Base-by-base conservation (phyloP, 2,797 vertebrate genomes). In the Melanotaenia maccullochi region DNA sequence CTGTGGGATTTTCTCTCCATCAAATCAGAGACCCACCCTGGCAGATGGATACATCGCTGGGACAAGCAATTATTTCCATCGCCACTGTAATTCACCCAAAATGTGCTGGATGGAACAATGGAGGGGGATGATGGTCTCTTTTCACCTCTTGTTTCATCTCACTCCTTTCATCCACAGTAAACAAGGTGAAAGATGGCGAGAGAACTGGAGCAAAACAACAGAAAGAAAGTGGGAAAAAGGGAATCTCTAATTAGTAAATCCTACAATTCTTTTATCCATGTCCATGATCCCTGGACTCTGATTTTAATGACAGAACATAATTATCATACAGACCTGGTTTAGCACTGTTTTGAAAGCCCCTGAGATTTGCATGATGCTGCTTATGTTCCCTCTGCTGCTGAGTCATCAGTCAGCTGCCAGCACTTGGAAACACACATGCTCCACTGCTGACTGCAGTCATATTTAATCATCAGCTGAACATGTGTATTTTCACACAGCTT, bases 1-100 rank as follows among this genome's bases (percentile, higher is more conserved):
- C 74, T 28, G 42, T 77, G 81, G 83, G 85, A 75, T 83, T 73
- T 71, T 25, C 75, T 55, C 60, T 73, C 65, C 83, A 42, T 84
- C 84, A 79, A 82, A 86, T 79, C 75, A 62, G 68, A 85, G 81
- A 87, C 75, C 75, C 63, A 71, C 54, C 24, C 2, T 25, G n/a
- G 81, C 85, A 85, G 88, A 92, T 86, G 87, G 87, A 86, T 84
- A 90, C 86, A 79, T 89, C 91, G 90, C 88, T 88, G 83, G 79
- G 79, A 85, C 81, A 76, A 78, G 87, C 78, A 86, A 88, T 93
- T 90, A 91, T 90, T 85, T 83, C 78, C 81, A 78, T 74, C 49
- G 63, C 69, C 61, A 54, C 71, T 73, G 62, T 83, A 85, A 86
- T 87, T 84, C 79, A 73, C 62, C 55, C n/a, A 13, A 85, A 83